Percentiles rank a stretch among this genome's conserved stretches.
Conservation (phyloP, 2,113 vertebrate species). For the Nanorana parkeri region DNA sequence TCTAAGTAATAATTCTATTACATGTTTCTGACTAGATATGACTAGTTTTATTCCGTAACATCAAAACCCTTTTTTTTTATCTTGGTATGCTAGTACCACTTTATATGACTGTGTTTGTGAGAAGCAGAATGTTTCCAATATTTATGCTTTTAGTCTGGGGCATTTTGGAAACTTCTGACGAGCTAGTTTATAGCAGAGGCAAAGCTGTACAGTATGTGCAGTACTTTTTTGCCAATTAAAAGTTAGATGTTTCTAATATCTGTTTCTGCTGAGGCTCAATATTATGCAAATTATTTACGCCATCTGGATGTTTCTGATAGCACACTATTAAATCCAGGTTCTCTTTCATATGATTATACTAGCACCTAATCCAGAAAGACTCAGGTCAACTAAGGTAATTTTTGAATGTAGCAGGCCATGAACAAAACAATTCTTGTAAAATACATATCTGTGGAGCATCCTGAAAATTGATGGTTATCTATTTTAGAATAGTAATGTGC, state of each 20-base stretch:
- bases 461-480: conserved; percentile 34
- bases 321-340: conserved; percentile 43
- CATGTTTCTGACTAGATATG: no score
- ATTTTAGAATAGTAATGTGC: conserved; percentile 33
- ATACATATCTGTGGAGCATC: conserved; percentile 5
- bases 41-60: background rate
- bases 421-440: background rate
- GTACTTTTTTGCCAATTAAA: conserved; percentile 17
- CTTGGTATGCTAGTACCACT: background rate
- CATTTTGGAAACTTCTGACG: conserved; percentile 21
- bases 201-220: conserved; percentile 25
- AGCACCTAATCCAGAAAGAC: conserved; percentile 30
- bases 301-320: conserved; percentile 53
- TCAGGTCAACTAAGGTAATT: conserved; percentile 44
- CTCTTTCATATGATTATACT: conserved; percentile 32
- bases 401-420: conserved; percentile 7
- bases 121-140: background rate
- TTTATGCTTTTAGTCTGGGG: conserved; percentile 1
- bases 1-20: no score
- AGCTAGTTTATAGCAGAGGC: background rate
- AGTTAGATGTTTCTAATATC: conserved; percentile 27
- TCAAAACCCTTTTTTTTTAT: background rate
- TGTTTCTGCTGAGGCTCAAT: conserved; percentile 25
- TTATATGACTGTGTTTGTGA: background rate
- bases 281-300: conserved; percentile 56